A percentile compares a stretch with the other conserved stretches of the same genome.
Evolutionary conservation across 2,113 vertebrate species (phyloP).

Genomic region (Rhagologus leucostigma): DNA sequence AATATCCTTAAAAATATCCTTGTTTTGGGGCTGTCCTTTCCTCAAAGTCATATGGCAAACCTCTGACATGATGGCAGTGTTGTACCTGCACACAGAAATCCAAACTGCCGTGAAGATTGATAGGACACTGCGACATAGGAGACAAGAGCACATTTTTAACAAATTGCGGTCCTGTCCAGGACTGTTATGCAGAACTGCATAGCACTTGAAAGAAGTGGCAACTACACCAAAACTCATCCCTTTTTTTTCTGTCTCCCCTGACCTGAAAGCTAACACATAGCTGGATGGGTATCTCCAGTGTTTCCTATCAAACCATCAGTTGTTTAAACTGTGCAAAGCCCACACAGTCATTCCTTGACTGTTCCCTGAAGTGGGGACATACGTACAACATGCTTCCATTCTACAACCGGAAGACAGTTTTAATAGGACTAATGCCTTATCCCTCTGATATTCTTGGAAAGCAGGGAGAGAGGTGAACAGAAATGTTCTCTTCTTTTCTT

Average conservation of each 20-base stretch:
- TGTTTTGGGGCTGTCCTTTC: neutral
- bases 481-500: neutral
- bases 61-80: neutral
- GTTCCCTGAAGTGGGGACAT: neutral
- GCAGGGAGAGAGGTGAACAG: neutral
- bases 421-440: neutral
- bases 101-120: neutral
- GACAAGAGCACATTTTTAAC: neutral
- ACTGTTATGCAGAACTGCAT: neutral
- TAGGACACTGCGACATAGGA: neutral
- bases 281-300: neutral
- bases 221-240: neutral
- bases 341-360: neutral
- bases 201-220: neutral
- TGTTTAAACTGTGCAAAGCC: neutral
- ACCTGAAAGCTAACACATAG: neutral
- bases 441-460: neutral
- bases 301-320: neutral
- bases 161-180: neutral
- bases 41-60: neutral
- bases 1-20: neutral
- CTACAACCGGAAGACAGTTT: neutral
- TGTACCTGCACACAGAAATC: neutral
- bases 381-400: neutral
- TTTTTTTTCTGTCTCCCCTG: neutral